phyloP scores from a whole-genome alignment of 2,797 vertebrate genomes.

The Glossophaga mutica region DNA sequence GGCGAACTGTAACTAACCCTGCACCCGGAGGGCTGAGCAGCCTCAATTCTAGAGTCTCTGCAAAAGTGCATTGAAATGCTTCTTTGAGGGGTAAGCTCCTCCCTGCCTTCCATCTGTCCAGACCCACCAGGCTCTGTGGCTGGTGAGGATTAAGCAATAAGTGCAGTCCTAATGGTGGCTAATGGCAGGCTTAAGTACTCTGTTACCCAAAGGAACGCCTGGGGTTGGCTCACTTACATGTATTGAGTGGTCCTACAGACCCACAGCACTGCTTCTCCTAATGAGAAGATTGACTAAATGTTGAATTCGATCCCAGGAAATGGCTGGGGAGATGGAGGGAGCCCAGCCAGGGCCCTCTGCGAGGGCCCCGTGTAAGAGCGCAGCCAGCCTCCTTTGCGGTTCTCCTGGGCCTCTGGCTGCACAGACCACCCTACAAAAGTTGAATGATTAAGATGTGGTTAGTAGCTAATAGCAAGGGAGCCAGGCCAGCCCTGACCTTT shows the following conservation, averaged over 20 bases:
- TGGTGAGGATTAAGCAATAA: conserved; percentile 59
- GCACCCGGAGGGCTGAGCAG: not conserved
- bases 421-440: not conserved
- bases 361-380: not conserved
- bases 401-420: too few relatives aligned
- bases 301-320: conserved; percentile 43
- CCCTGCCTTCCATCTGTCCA: conserved; percentile 39
- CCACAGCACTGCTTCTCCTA: conserved; percentile 33
- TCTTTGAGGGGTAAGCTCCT: not conserved
- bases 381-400: not conserved
- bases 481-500: not conserved
- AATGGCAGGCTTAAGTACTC: conserved; percentile 57
- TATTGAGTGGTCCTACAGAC: conserved; percentile 59
- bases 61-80: not conserved
- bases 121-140: not conserved
- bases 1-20: conserved; percentile 14
- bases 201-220: conserved; percentile 43
- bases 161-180: conserved; percentile 28
- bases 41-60: not conserved
- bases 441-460: not conserved
- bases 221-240: conserved; percentile 56
- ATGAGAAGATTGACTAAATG: conserved; percentile 55
- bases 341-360: not conserved
- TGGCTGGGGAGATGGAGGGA: not conserved
- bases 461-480: not conserved